Percentiles rank a stretch among this genome's conserved stretches.
Evolutionary conservation across 2,888 invertebrate genomes (phyloP).

Genomic region (Lochmaea capreae): DNA sequence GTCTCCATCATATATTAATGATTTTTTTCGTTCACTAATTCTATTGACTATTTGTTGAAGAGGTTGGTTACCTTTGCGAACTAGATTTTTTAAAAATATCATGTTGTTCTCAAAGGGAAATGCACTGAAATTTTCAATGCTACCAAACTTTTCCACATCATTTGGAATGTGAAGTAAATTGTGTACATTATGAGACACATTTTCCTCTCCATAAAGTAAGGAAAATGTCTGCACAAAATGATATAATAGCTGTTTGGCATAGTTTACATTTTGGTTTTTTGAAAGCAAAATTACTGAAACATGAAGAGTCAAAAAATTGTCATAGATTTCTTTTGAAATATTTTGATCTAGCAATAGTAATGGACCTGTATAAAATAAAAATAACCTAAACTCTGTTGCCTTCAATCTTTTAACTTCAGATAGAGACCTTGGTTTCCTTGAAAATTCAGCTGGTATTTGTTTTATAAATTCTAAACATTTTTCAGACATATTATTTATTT

Average conservation of each 20-base stretch:
- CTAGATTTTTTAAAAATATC: conserved; percentile 24
- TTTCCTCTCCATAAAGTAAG: conserved; percentile 15
- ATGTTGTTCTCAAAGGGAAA: no score
- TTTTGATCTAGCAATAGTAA: conserved; percentile 12
- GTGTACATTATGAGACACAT: conserved; percentile 30
- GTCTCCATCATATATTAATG: neutral
- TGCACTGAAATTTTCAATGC: conserved; percentile 24
- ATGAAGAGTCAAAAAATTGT: conserved; percentile 18
- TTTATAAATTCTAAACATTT: conserved; percentile 1
- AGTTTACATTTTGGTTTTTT: conserved; percentile 13
- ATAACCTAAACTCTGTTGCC: conserved; percentile 29
- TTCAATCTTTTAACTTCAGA: conserved; percentile 23
- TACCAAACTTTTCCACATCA: conserved; percentile 25
- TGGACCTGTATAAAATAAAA: conserved; percentile 30
- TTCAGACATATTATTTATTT: neutral
- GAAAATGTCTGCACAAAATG: conserved; percentile 25
- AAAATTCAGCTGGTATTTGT: conserved; percentile 21
- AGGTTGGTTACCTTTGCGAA: conserved; percentile 23
- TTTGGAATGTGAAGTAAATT: conserved; percentile 19
- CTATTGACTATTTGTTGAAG: conserved; percentile 29
- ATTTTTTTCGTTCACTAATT: conserved; percentile 19
- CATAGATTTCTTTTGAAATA: conserved; percentile 10
- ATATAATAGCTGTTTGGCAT: conserved; percentile 8
- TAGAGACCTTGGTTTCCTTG: conserved; percentile 16
- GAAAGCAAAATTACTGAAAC: conserved; percentile 18